Evolutionary conservation across 2,113 vertebrate species (phyloP), one percentile per base, ranked within the genome.

Genomic region (Corythornis madagascariensis): DNA sequence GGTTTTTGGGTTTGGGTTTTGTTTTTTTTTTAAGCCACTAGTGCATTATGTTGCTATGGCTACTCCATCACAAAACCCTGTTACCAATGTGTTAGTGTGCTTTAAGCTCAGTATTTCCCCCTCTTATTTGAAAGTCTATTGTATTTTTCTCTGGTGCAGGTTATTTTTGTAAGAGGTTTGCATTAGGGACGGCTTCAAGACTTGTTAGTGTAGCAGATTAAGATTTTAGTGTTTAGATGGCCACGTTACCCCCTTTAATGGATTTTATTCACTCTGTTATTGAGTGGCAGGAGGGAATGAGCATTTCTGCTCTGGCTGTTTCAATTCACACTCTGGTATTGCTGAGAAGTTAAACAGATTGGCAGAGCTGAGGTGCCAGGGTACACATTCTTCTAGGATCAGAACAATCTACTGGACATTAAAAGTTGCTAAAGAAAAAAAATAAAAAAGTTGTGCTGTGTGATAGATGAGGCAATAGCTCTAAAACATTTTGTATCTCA

Each of bases 391-490:
- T 83, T 75, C n/a, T 45, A 76, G 33, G 22, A 59, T n/a, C 47
- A 71, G 61, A 77, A n/a, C 13, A 50, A 61, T 18, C 33, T 50
- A 7, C 31, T 55, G 60, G 50, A 43, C 26, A 55, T 70, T 9
- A 28, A 3, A 10, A 70, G 26, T 3, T 45, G n/a, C 35, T 42
- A 8, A 73, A 66, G 38, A 25, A 66, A 22, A 57, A 24, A 38
- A 38, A 25, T 61, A 22, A 57, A 24, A 28, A 56, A 52, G 13
- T 6, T 31, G 16, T 24, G 4, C 5, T 3, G 1, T 20, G 8
- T 6, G 4, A 63, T 5, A 69, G n/a, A 70, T 14, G n/a, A 55
- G 13, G 15, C 7, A 24, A 0, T 1, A 60, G 7, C 35, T 43
- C 22, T 9, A 52, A 76, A 65, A 7, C 3, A 1, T 8, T 29